These are phyloP conservation scores for Calameuta pallipes DNA, from an alignment of 2,888 invertebrate species.

Conservation along the genomic window DNA sequence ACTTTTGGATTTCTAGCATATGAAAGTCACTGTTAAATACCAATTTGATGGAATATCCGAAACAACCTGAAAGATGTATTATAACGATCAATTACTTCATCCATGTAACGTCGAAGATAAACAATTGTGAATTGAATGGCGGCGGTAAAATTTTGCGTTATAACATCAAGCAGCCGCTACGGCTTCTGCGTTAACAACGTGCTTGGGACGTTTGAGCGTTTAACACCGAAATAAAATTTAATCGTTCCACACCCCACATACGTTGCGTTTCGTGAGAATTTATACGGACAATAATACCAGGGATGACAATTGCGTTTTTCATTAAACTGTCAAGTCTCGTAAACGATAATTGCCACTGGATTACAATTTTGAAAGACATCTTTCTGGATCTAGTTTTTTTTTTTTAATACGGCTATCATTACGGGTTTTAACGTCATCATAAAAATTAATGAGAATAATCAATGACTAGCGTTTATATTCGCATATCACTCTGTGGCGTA, in stretches of 20 bases:
- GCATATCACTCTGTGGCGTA: background rate
- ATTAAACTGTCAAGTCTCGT: background rate
- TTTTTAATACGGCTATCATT: background rate
- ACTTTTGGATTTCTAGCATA: background rate
- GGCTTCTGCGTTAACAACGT: background rate
- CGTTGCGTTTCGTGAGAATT: background rate
- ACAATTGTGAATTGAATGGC: background rate
- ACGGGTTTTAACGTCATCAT: background rate
- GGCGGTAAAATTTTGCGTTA: slow-evolving; percentile 16
- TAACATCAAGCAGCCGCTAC: slow-evolving; percentile 21
- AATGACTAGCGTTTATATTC: background rate
- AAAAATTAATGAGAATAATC: background rate
- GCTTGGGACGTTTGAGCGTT: background rate
- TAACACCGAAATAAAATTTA: background rate
- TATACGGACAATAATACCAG: background rate
- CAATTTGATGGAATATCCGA: background rate
- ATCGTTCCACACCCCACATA: background rate
- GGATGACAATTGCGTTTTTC: background rate
- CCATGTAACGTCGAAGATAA: background rate
- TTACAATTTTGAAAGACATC: background rate
- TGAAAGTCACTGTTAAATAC: background rate
- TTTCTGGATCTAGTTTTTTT: background rate
- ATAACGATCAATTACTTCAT: background rate
- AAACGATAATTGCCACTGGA: background rate
- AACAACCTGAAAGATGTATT: background rate